A percentile compares a stretch with the other conserved stretches of the same genome.
Evolutionary conservation across 2,797 vertebrate genomes (phyloP).

Genomic region (Tinamus major): DNA sequence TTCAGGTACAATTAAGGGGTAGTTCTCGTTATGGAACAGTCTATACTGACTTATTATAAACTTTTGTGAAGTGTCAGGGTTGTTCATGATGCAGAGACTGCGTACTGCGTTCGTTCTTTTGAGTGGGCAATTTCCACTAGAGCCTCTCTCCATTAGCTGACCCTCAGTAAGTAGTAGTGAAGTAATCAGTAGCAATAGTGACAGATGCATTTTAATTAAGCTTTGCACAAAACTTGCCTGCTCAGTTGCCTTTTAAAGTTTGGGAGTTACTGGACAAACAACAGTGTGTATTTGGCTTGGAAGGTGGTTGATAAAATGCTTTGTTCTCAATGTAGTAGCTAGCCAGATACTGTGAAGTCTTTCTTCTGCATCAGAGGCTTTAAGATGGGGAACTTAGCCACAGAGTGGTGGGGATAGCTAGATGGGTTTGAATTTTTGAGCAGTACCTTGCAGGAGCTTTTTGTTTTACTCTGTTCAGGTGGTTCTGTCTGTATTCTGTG

Average conservation of each 20-base stretch:
- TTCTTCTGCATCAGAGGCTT: neutral
- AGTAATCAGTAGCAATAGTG: neutral
- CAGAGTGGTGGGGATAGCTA: neutral
- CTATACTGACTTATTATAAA: neutral
- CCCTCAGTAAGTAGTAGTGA: neutral
- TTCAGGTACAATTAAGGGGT: neutral
- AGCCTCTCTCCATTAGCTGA: neutral
- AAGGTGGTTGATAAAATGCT: neutral
- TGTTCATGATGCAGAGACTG: neutral
- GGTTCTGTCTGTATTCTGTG: neutral
- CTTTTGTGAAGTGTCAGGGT: neutral
- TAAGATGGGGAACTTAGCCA: neutral
- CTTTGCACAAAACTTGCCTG: neutral
- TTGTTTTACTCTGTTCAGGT: neutral
- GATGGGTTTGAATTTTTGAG: neutral
- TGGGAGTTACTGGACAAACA: slow-evolving; percentile 14
- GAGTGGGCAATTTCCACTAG: neutral
- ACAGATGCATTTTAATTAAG: slow-evolving; percentile 21
- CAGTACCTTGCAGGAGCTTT: neutral
- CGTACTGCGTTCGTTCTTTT: neutral
- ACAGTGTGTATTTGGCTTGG: neutral
- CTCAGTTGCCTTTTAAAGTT: neutral
- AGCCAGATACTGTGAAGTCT: neutral
- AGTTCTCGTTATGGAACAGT: neutral
- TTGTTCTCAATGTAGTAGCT: neutral